Evolutionary conservation across 2,797 vertebrate species (phyloP).

Genomic region (Rallus crepitans): DNA sequence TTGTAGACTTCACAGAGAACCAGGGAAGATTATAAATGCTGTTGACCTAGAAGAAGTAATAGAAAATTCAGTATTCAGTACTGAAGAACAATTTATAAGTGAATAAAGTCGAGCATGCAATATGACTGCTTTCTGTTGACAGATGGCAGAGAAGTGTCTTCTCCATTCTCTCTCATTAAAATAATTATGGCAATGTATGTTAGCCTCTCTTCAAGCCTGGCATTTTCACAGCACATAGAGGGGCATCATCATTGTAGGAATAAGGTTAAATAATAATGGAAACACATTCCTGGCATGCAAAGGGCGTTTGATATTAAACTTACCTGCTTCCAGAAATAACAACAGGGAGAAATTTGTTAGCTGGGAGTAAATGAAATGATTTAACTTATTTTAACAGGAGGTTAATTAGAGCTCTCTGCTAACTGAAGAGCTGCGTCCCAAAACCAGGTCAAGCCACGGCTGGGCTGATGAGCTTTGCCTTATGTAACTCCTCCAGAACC

Average conservation of each 20-base stretch:
- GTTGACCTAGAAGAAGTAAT: conserved; percentile 51
- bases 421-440: conserved; percentile 32
- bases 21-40: conserved; percentile 39
- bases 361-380: conserved; percentile 34
- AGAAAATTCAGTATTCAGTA: conserved; percentile 38
- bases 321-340: conserved; percentile 68
- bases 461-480: conserved; percentile 41
- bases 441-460: conserved; percentile 66
- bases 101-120: conserved; percentile 32
- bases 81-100: conserved; percentile 45
- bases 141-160: conserved; percentile 53
- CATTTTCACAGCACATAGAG: conserved; percentile 19
- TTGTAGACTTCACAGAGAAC: conserved; percentile 35
- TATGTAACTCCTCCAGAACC: conserved; percentile 52
- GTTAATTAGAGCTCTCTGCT: conserved; percentile 69
- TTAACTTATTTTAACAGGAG: conserved; percentile 59
- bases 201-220: conserved; percentile 48
- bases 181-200: conserved; percentile 66
- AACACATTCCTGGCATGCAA: conserved; percentile 34
- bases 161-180: conserved; percentile 63
- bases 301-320: conserved; percentile 45
- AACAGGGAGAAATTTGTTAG: conserved; percentile 59
- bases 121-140: conserved; percentile 46
- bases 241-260: neutral
- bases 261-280: conserved; percentile 55